Evolutionary conservation across 2,888 invertebrate species (phyloP), one percentile per base, ranked within the genome.

Genomic region (Rotaria socialis): DNA sequence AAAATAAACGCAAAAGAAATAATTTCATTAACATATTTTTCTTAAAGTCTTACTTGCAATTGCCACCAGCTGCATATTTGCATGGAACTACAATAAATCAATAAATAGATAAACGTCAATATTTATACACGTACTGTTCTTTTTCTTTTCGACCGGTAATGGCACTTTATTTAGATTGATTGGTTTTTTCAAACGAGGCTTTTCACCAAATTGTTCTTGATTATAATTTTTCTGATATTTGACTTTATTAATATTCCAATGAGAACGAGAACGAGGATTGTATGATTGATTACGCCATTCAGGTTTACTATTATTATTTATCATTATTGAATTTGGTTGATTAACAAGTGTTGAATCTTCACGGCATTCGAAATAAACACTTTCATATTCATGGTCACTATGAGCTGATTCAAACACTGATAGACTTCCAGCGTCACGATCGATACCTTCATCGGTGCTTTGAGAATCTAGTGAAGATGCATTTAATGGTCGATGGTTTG

Each of bases 51-150:
- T 27, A 67, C 67, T 67, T 67, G 47, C 80, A 80, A 43, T 43
- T 47, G 3, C 80, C 80, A n/a, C 80, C 47, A n/a, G 80, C 80
- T n/a, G 80, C 80, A 80, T 80, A 80, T 80, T 80, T 80, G 7
- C 80, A 80, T 80, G 80, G 80, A 47, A 80, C 80, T 80, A 80
- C 6, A 80, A 19, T n/a, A 47, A 22, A 43, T 10, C 2, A 67
- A 67, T 3, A 27, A 50, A 35, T 35, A 35, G 35, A 35, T 35
- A 35, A 35, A 35, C 35, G 47, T 2, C 0, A 24, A 22, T 24
- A 43, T 75, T 16, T 75, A 8, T 80, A 24, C 8, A 80, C 80
- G 6, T 80, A 80, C 80, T 80, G 47, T 80, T 80, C 24, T 47
- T 80, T 47, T 80, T 80, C 22, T 47, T 80, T 47, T 80, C 47